Conservation (phyloP, 64 coral and sea anemone genomes). For the Montipora efflorescens region DNA sequence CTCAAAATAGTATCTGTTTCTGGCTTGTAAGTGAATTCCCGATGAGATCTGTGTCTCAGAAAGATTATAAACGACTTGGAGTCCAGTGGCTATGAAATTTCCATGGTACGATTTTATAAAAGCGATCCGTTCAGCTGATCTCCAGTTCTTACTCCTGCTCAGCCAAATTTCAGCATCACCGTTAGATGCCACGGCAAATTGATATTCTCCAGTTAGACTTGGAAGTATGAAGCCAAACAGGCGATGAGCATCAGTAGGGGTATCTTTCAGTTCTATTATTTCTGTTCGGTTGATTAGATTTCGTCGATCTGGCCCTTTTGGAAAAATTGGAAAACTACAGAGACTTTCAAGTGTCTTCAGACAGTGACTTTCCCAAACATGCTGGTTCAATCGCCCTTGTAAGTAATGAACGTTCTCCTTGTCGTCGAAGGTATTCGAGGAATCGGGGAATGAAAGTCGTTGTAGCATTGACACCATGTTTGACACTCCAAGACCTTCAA, state of each 20-base stretch:
- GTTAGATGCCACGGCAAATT: background rate
- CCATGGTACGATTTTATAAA: background rate
- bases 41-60: background rate
- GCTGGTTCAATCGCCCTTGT: slow-evolving; percentile 7
- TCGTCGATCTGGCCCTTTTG: slow-evolving; percentile 3
- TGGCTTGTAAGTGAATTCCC: background rate
- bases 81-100: too few species aligned
- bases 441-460: background rate
- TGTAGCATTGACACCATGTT: background rate
- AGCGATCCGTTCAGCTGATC: background rate
- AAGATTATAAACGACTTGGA: too few species aligned
- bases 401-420: background rate
- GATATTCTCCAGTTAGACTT: background rate
- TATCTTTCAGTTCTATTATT: background rate
- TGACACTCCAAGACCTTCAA: too few species aligned
- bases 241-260: background rate
- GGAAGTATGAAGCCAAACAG: background rate
- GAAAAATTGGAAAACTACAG: slow-evolving; percentile 35
- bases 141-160: background rate
- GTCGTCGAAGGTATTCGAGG: background rate
- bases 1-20: background rate
- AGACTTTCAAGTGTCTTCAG: slow-evolving; percentile 13
- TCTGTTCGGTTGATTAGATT: background rate
- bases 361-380: slow-evolving; percentile 16
- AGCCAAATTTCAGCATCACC: slow-evolving; percentile 8